Evolutionary conservation across 2,888 invertebrate genomes (phyloP), one percentile per base, ranked within the genome.

Genomic region (Eilema griseolum): DNA sequence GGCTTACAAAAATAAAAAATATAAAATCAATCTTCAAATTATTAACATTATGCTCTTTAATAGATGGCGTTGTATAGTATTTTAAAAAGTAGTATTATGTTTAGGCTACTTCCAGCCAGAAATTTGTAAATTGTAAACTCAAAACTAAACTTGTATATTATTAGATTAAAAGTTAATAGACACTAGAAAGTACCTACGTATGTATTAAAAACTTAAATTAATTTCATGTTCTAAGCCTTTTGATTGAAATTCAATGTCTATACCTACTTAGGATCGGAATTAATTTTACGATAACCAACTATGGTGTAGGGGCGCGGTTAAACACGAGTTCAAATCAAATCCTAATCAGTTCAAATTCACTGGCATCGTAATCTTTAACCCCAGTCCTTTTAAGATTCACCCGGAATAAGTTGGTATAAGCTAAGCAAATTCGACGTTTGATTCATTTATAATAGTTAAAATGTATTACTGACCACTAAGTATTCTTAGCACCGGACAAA

Each of bases 401-500:
- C 24, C 26, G 0, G 14, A 24, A 24, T 24, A 12, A 57, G 41
- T 46, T 46, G 14, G 16, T 23, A 23, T 41, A 28, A 63, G n/a
- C 28, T 52, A 52, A 46, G n/a, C 52, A 52, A 2, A 28, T n/a
- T 64, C 26, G n/a, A 20, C 11, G 28, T 64, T n/a, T 61, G n/a
- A 12, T 56, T 14, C 57, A 68, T 62, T 59, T 20, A 59, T 3
- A 41, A 31, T 31, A 46, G 59, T 68, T 57, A 61, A 69, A 72
- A 72, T 68, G 68, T 57, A 61, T 72, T 71, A 60, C 66, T 79
- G 71, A 69, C 73, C 23, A 61, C 60, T 63, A n/a, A n/a, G n/a
- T n/a, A 60, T 61, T 75, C 52, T 68, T 69, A 69, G 56, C 60
- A 75, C 71, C 71, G 68, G 72, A 64, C 72, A 74, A 66, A 78